Conservation (phyloP, 1,140 invertebrate species). For the Hestina assimilis region DNA sequence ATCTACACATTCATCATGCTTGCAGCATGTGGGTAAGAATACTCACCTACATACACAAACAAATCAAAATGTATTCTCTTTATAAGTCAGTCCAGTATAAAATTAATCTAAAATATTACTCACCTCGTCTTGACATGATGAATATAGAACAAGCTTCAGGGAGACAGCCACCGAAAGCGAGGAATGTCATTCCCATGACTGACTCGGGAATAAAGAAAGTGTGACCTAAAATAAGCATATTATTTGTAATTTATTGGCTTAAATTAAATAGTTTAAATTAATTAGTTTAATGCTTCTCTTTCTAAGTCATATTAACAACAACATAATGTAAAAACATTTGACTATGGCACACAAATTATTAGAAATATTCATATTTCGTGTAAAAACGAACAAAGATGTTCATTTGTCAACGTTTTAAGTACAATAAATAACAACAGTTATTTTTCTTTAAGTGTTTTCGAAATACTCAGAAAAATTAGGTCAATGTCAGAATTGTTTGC, state of each 20-base stretch:
- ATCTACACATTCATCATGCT: too few relatives aligned
- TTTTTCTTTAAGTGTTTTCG: not conserved
- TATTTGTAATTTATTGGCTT: too few relatives aligned
- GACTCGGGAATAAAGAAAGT: constrained; percentile 89
- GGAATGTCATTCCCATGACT: constrained; percentile 93
- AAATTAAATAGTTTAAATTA: too few relatives aligned
- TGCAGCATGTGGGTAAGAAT: too few relatives aligned
- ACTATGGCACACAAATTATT: not conserved
- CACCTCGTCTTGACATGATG: constrained; percentile 89
- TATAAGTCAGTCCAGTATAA: not conserved
- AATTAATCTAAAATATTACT: constrained; percentile 16
- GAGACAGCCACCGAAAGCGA: constrained; percentile 92
- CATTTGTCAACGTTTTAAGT: not conserved
- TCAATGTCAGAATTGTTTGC: constrained; percentile 12
- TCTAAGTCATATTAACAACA: too few relatives aligned
- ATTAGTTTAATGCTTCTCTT: too few relatives aligned
- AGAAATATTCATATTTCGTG: too few relatives aligned
- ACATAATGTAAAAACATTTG: too few relatives aligned
- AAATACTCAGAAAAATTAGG: not conserved
- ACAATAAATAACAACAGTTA: not conserved
- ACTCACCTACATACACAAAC: too few relatives aligned
- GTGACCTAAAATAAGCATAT: constrained; percentile 77
- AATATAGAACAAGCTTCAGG: constrained; percentile 92
- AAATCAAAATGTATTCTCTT: too few relatives aligned
- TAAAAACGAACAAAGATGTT: too few relatives aligned